phyloP scores from a whole-genome alignment of 1,140 invertebrate species.

The Platyura marginata region DNA sequence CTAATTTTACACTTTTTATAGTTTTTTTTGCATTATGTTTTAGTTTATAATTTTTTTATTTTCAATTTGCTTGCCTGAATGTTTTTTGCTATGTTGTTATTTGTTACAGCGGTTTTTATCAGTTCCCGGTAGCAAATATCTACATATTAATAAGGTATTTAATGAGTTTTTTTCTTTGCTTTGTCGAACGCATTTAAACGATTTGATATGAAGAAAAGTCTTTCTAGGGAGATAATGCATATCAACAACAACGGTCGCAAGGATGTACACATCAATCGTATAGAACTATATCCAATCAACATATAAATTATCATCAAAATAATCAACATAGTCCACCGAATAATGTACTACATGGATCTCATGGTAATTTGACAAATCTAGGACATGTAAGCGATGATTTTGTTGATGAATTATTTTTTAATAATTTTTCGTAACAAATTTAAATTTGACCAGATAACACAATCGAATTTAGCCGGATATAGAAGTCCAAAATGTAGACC shows the following conservation, averaged over 20 bases:
- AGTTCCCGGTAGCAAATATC: constrained; percentile 2
- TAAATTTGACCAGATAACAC: neutral
- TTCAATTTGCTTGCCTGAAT: neutral
- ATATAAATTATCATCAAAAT: neutral
- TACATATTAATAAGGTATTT: constrained; percentile 2
- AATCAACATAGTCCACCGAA: constrained; percentile 2
- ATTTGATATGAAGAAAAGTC: neutral
- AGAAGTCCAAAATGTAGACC: constrained; percentile 28
- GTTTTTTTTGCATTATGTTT: neutral
- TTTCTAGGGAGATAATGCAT: neutral
- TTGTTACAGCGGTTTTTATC: constrained; percentile 2
- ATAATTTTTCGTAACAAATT: too few relatives aligned
- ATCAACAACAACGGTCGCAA: neutral
- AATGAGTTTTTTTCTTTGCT: neutral
- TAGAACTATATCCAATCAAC: neutral
- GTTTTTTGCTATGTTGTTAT: neutral
- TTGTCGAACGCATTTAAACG: neutral
- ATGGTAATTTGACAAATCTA: constrained; percentile 8
- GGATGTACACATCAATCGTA: neutral
- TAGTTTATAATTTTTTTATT: neutral
- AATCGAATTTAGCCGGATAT: constrained; percentile 22
- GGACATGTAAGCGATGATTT: neutral
- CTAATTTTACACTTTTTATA: neutral
- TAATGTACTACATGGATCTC: constrained; percentile 7
- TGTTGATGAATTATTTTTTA: too few relatives aligned